Percentiles rank a stretch among this genome's conserved stretches.
phyloP scores from a whole-genome alignment of 2,113 vertebrate genomes.

The Alosa alosa region DNA sequence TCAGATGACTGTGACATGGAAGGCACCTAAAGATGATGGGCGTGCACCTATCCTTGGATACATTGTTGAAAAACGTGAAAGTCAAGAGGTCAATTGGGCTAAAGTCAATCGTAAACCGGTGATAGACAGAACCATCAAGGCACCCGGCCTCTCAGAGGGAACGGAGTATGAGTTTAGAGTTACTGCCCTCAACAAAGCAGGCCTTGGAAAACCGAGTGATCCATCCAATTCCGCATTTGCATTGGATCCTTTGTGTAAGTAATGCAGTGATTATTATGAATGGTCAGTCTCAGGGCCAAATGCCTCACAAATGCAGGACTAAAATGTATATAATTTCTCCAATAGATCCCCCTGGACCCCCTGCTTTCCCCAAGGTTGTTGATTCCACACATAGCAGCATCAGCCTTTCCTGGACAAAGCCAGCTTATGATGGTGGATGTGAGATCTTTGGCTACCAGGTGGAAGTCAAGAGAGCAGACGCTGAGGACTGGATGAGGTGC shows the following conservation, averaged over 20 bases:
- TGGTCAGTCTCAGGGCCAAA: neutral
- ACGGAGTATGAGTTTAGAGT: constrained; percentile 96
- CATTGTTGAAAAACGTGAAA: constrained; percentile 93
- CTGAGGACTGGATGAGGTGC: constrained; percentile 89
- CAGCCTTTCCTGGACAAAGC: constrained; percentile 93
- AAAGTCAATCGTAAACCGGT: constrained; percentile 92
- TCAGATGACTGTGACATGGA: constrained; percentile 99
- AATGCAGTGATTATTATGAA: neutral
- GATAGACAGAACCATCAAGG: constrained; percentile 95
- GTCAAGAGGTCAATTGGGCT: constrained; percentile 86
- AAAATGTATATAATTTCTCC: constrained; percentile 35
- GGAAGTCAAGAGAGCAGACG: constrained; percentile 84
- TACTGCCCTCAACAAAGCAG: constrained; percentile 93
- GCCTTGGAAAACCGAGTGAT: constrained; percentile 92
- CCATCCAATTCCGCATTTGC: constrained; percentile 85
- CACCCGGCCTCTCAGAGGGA: constrained; percentile 87
- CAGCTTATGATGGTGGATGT: constrained; percentile 95
- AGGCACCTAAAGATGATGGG: constrained; percentile 90
- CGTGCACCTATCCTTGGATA: constrained; percentile 90
- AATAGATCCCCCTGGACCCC: constrained; percentile 94
- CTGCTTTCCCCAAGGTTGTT: constrained; percentile 92
- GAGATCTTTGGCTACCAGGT: constrained; percentile 95
- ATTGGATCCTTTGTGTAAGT: constrained; percentile 93
- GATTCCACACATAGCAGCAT: constrained; percentile 88
- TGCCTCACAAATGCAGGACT: neutral